Evolutionary conservation across 2,113 vertebrate species (phyloP).

Genomic region (Camelus dromedarius): DNA sequence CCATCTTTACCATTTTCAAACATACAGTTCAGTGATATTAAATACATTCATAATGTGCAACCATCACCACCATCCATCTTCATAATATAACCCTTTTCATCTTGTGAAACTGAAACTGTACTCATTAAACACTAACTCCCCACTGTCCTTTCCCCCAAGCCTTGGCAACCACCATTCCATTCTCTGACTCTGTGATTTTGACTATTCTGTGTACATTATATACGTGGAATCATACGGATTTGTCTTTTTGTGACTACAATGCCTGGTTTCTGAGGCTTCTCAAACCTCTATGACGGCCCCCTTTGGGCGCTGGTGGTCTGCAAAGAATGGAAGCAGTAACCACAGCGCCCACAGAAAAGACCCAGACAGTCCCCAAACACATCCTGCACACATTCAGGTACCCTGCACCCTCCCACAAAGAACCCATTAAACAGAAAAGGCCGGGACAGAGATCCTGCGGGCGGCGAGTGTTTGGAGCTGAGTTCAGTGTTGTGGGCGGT

Average conservation of each 20-base stretch:
- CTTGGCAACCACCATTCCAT: background rate
- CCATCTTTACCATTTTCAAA: background rate
- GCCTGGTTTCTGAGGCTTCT: background rate
- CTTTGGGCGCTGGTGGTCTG: background rate
- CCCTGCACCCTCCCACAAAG: background rate
- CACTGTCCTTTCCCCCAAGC: too few species aligned
- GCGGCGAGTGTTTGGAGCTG: rapidly evolving
- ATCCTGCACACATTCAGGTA: background rate
- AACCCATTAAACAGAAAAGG: background rate
- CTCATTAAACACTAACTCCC: background rate
- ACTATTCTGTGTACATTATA: background rate
- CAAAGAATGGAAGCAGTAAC: background rate
- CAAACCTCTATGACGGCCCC: background rate
- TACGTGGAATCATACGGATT: background rate
- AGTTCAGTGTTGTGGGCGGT: rapidly evolving
- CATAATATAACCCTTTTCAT: background rate
- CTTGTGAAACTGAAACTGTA: background rate
- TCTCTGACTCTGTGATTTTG: background rate
- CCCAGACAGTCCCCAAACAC: background rate
- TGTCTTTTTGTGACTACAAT: background rate
- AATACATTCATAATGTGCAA: background rate
- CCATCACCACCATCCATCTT: background rate
- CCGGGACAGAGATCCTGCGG: rapidly evolving
- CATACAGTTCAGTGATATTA: background rate
- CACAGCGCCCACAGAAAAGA: background rate